Evolutionary conservation across 2,888 invertebrate genomes (phyloP), one percentile per base, ranked within the genome.

Genomic region (Xanthorhoe spadicearia): DNA sequence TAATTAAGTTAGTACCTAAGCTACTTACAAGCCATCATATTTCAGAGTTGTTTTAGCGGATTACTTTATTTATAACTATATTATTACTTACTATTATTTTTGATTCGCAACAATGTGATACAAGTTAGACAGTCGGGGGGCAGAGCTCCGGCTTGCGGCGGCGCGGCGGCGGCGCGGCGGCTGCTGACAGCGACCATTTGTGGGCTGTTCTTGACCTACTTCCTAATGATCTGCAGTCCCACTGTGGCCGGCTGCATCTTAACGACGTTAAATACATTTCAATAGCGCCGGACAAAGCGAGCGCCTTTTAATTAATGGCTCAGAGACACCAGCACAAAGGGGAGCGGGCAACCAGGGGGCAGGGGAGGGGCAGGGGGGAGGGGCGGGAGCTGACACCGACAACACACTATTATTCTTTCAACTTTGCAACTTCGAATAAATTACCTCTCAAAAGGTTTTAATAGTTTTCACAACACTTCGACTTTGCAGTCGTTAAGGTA

Each of bases 391-490:
- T 71, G 73, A 68, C 73, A 61, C 68, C 63, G 50, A 66, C 73
- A 69, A 69, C 68, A 69, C 64, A 66, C 68, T 71, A 71, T 69
- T 71, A 70, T 71, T 73, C 73, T 73, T 73, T 71, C 66, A 71
- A 68, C 66, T 71, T 71, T n/a, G 64, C 51, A 71, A 73, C 66
- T 70, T 52, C 59, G 65, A 65, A 70, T 70, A 70, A 70, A 70
- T 69, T 67, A 67, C 61, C 69, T 53, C 57, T 59, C 64, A 60
- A 70, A 70, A 56, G 61, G 64, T 63, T 70, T 69, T 56, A 67
- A 68, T 67, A 70, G 69, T 68, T 65, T 59, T 57, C 51, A 57
- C 59, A 57, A 64, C 53, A 46, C 10, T 28, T 61, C 32, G 9
- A 46, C 18, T 54, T 54, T 17, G 46, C 13, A 46, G 32, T 17